Conservation (phyloP, 2,113 vertebrate genomes). For the Xyliphius kryptos region DNA sequence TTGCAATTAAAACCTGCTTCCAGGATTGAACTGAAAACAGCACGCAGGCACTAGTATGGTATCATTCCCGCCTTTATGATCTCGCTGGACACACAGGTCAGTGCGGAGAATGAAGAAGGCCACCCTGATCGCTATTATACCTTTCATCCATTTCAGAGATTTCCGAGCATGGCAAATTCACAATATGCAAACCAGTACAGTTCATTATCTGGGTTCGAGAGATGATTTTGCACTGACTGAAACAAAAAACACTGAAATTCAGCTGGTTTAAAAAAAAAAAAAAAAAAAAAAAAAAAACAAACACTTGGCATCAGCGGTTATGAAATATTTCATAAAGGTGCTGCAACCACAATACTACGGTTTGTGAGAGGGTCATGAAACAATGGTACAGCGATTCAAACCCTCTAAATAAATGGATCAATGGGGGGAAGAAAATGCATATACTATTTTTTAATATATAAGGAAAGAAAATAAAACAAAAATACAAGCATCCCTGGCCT, state of each 20-base stretch:
- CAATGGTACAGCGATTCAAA: not conserved
- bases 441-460: no score
- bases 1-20: conserved; percentile 32
- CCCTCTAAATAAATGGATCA: conserved; percentile 12
- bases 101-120: conserved; percentile 60
- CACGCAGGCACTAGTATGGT: conserved; percentile 67
- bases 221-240: no score
- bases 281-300: no score
- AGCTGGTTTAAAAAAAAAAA: no score
- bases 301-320: no score
- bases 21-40: conserved; percentile 41
- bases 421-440: no score
- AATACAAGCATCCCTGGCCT: conserved; percentile 15
- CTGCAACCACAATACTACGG: conserved; percentile 24
- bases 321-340: not conserved
- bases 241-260: conserved; percentile 26
- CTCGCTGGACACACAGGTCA: conserved; percentile 45
- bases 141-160: conserved; percentile 39
- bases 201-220: no score
- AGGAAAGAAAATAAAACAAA: not conserved
- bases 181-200: conserved; percentile 47
- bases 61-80: conserved; percentile 49
- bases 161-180: conserved; percentile 40
- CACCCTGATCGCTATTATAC: conserved; percentile 54
- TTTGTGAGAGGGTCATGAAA: conserved; percentile 14